Evolutionary conservation across 2,797 vertebrate species (phyloP).

Genomic region (Pangasius macronema): DNA sequence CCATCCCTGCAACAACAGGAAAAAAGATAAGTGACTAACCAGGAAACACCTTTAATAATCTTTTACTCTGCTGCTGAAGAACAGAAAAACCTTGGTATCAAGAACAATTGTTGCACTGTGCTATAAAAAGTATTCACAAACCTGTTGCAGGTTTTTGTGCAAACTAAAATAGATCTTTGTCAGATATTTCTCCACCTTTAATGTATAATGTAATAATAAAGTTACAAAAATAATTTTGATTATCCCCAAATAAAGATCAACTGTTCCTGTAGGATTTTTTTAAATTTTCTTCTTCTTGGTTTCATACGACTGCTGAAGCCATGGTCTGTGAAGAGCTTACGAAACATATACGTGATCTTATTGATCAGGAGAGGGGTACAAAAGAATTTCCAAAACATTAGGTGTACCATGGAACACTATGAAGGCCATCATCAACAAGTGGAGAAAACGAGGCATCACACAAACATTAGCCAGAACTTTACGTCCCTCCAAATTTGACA

Average conservation of each 20-base stretch:
- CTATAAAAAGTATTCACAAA: background rate
- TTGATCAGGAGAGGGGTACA: background rate
- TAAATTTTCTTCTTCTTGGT: background rate
- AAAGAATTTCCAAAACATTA: background rate
- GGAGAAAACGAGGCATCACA: background rate
- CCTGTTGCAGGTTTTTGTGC: background rate
- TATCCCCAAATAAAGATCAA: background rate
- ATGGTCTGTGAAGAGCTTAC: background rate
- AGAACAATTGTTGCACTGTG: background rate
- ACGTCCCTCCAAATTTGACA: background rate
- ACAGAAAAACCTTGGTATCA: background rate
- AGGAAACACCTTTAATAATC: background rate
- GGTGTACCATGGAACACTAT: too few species aligned
- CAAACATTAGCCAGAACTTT: background rate
- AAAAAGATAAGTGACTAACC: background rate
- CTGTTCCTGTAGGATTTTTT: background rate
- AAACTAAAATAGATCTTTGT: background rate
- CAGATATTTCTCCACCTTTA: background rate
- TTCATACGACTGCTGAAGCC: background rate
- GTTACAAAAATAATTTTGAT: background rate
- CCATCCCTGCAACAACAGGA: conserved; percentile 78
- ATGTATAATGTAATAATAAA: background rate
- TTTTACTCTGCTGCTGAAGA: background rate
- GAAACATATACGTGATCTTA: background rate
- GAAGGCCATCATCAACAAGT: background rate